Evolutionary conservation across 2,797 vertebrate species (phyloP).

Genomic region (Phoxinus dragarum): DNA sequence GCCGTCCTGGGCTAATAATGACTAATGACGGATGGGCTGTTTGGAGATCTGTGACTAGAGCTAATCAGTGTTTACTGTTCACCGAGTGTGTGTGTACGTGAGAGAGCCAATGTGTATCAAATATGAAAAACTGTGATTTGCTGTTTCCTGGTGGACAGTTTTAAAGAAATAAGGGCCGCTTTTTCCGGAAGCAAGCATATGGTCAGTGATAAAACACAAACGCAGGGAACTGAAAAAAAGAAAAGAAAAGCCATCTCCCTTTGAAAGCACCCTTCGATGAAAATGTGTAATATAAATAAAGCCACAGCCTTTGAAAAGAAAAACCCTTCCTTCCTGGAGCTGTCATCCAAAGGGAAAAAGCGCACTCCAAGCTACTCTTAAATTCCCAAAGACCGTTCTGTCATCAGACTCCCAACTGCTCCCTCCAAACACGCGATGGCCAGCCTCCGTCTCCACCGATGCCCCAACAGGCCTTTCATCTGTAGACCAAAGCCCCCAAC

Average conservation of each 20-base stretch:
- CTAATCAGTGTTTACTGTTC: conserved; percentile 46
- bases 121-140: background rate
- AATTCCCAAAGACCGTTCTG: conserved; percentile 85
- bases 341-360: conserved; percentile 75
- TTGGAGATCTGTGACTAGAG: conserved; percentile 28
- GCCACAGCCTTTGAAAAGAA: conserved; percentile 82
- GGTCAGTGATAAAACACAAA: conserved; percentile 70
- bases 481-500: conserved; percentile 62
- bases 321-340: conserved; percentile 85
- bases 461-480: conserved; percentile 78
- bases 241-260: conserved; percentile 73
- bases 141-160: background rate
- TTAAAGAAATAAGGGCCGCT: conserved; percentile 10
- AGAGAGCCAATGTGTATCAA: conserved; percentile 21
- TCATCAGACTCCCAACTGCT: conserved; percentile 85
- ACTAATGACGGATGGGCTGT: conserved; percentile 68
- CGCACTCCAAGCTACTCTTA: conserved; percentile 79
- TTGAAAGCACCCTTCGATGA: conserved; percentile 80
- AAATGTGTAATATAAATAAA: conserved; percentile 89
- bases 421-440: conserved; percentile 81
- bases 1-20: conserved; percentile 71
- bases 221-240: conserved; percentile 67
- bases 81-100: background rate
- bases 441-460: conserved; percentile 74
- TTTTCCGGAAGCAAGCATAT: conserved; percentile 73